phyloP scores from a whole-genome alignment of 2,797 vertebrate genomes.

The Mormyrops attenuatus region DNA sequence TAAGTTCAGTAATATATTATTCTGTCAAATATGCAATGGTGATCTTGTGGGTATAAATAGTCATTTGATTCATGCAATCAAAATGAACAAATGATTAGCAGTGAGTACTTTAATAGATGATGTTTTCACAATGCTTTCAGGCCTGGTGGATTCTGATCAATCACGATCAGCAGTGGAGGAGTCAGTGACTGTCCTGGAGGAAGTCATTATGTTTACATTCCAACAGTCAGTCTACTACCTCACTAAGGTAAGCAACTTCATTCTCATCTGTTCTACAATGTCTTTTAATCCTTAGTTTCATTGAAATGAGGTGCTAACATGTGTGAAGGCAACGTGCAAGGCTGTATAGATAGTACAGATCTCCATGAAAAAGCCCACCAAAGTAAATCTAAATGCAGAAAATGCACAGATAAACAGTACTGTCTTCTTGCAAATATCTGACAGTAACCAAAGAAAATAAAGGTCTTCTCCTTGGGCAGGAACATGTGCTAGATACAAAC shows the following conservation, averaged over 20 bases:
- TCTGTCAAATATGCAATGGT: background rate
- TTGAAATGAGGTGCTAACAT: background rate
- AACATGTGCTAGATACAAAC: conserved; percentile 8
- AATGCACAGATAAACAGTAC: background rate
- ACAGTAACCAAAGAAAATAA: background rate
- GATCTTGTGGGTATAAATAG: background rate
- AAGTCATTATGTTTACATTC: conserved; percentile 71
- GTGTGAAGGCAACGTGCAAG: background rate
- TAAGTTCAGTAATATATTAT: background rate
- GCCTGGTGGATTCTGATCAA: conserved; percentile 49
- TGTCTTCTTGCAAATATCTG: background rate
- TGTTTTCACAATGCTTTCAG: conserved; percentile 33
- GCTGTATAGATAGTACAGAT: background rate
- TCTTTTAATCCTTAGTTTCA: background rate
- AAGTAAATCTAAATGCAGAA: background rate
- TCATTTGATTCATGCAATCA: background rate
- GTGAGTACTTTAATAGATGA: background rate
- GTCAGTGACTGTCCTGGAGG: conserved; percentile 64
- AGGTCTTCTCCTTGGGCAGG: background rate
- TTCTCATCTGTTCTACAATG: background rate
- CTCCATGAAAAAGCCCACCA: background rate
- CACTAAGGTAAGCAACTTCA: conserved; percentile 39
- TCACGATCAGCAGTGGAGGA: conserved; percentile 30
- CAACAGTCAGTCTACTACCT: conserved; percentile 76
- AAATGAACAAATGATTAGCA: background rate